A percentile compares a stretch with the other conserved stretches of the same genome.
These are phyloP conservation scores for Caenorhabditis sp. DNA, from an alignment of 2,888 invertebrate genomes.

Conservation along the genomic window DNA sequence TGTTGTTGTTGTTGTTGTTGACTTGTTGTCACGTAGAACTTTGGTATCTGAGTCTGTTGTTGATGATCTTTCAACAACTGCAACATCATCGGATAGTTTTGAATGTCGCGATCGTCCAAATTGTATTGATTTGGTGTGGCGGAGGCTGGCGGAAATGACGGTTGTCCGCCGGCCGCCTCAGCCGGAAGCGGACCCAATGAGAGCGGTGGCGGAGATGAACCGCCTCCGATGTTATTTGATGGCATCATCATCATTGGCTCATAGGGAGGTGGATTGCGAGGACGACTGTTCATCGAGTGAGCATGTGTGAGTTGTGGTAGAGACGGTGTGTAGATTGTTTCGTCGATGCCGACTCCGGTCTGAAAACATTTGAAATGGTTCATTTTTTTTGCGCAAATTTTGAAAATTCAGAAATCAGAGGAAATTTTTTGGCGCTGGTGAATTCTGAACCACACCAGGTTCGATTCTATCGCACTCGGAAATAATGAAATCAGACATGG, in stretches of 20 bases:
- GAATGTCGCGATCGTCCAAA: slow-evolving; percentile 30
- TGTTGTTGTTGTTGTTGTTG: no score
- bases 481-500: no score
- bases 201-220: slow-evolving; percentile 10
- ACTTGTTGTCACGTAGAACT: neutral
- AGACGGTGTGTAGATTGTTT: neutral
- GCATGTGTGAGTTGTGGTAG: slow-evolving; percentile 24
- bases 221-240: neutral
- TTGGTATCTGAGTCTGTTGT: slow-evolving; percentile 14
- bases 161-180: slow-evolving; percentile 48
- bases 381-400: no score
- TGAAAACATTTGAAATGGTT: slow-evolving; percentile 1
- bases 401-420: no score
- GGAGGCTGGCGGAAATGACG: slow-evolving; percentile 53
- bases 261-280: slow-evolving; percentile 48
- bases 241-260: slow-evolving; percentile 12
- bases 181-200: slow-evolving; percentile 45
- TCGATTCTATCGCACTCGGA: no score
- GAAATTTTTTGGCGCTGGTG: no score
- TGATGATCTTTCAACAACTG: slow-evolving; percentile 48
- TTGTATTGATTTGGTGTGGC: slow-evolving; percentile 43
- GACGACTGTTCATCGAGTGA: slow-evolving; percentile 34
- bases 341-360: neutral
- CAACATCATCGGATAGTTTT: slow-evolving; percentile 52
- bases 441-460: no score